These are phyloP conservation scores for Trichomalopsis sarcophagae DNA, from an alignment of 1,140 invertebrate species.

Conservation along the genomic window DNA sequence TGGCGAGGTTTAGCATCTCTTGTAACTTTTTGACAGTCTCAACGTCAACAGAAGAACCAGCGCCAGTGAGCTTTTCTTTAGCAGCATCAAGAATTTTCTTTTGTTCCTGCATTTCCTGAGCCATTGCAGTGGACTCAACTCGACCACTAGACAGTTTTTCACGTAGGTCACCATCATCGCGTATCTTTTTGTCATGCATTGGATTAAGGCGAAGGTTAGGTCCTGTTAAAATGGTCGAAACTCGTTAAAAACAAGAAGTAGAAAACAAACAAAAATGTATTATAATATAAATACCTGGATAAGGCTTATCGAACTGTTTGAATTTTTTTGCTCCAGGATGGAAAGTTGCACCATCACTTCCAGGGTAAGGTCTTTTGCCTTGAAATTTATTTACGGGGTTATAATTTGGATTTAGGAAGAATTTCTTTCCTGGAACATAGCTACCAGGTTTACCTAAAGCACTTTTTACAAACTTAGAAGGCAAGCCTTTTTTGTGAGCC, in stretches of 20 bases:
- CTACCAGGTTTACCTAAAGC: conserved; percentile 19
- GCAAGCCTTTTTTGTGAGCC: conserved; percentile 30
- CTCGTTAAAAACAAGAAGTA: not conserved
- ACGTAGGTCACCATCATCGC: conserved; percentile 63
- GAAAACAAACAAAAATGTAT: not conserved
- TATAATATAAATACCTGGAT: conserved; percentile 31
- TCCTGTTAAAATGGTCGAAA: conserved; percentile 20
- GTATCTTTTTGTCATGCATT: conserved; percentile 62
- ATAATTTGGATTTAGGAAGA: conserved; percentile 40
- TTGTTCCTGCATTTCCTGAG: conserved; percentile 68
- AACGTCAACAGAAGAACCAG: conserved; percentile 58
- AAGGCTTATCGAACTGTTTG: conserved; percentile 45
- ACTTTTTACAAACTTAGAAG: conserved; percentile 36
- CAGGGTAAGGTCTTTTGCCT: conserved; percentile 47
- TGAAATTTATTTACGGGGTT: conserved; percentile 37
- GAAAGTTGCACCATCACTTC: conserved; percentile 31
- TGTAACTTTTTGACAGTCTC: conserved; percentile 69
- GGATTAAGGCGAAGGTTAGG: conserved; percentile 45
- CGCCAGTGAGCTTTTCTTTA: conserved; percentile 65
- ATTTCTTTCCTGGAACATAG: conserved; percentile 44
- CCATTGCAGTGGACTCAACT: conserved; percentile 57
- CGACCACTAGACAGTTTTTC: conserved; percentile 63
- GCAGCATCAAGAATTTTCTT: conserved; percentile 68
- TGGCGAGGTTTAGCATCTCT: conserved; percentile 68
- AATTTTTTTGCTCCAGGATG: conserved; percentile 47